Base-by-base conservation (phyloP, 2,113 vertebrate genomes). In the Misgurnus mizolepis region DNA sequence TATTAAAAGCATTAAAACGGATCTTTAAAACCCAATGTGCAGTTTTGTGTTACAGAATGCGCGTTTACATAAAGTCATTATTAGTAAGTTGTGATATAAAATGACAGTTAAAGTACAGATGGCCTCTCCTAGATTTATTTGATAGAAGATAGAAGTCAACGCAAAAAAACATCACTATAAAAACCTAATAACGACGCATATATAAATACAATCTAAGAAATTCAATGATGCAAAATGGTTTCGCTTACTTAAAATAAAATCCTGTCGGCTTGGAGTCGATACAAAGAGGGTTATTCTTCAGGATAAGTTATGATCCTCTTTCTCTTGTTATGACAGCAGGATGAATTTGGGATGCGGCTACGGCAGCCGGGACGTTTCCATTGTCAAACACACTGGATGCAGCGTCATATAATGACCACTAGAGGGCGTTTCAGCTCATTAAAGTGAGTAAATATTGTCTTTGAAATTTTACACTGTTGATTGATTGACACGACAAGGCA, bases 281-380 rank as follows among this genome's bases (percentile, higher is more conserved):
- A 8, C 47, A 4, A 17, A 11, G n/a, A 67, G 17, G 66, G 67
- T 71, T 68, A 61, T 74, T 78, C 39, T 55, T 78, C 56, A 14
- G 39, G 3, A 75, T 45, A 70, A 84, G 11, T 81, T 79, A 65
- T 77, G 74, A 76, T 76, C 60, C 71, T 70, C 80, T 67, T 34
- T 60, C 41, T 55, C 12, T 65, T 55, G 79, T 75, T 84, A 76
- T 79, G 78, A 76, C 82, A 80, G 82, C 76, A 67, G 70, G 22
- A 56, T 60, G 41, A 53, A 11, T n/a, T 41, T 34, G 64, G 79
- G 79, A 76, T 61, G 71, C 70, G 66, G 76, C 76, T 79, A 85
- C 73, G 80, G 83, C 49, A 58, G 60, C 80, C 76, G 80, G n/a
- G 41, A 45, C 0, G 65, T 72, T 81, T 22, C 50, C 49, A 60